These are phyloP conservation scores for Holcopasites calliopsidis DNA, from an alignment of 1,140 invertebrate genomes.

Conservation along the genomic window DNA sequence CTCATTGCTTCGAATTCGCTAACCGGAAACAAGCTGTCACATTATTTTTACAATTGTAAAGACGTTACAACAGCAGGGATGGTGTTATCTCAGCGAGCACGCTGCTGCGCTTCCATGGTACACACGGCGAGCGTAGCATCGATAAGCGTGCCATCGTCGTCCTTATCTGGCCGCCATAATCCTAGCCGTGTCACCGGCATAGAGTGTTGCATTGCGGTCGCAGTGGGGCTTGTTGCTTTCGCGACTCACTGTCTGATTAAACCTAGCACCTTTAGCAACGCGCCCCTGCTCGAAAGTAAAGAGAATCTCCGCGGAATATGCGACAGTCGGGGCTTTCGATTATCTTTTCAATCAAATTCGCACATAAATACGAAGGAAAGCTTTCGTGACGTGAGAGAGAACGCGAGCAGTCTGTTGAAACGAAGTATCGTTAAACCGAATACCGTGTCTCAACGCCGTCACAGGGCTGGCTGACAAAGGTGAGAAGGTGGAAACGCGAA, in stretches of 20 bases:
- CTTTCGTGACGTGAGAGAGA: no score
- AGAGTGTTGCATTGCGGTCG: constrained; percentile 27
- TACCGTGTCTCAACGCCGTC: neutral
- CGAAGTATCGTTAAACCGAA: constrained; percentile 37
- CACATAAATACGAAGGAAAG: no score
- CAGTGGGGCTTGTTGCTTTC: constrained; percentile 34
- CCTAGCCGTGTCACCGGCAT: constrained; percentile 29
- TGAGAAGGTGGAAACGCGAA: neutral
- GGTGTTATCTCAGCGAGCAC: constrained; percentile 22
- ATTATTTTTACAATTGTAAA: constrained; percentile 19
- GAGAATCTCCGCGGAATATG: neutral
- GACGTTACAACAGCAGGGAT: neutral
- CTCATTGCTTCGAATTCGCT: no score
- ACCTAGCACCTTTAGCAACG: constrained; percentile 17
- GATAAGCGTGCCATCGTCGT: constrained; percentile 34
- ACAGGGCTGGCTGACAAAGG: neutral
- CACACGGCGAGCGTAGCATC: neutral
- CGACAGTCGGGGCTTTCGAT: no score
- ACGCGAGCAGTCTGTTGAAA: no score
- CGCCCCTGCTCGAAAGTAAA: constrained; percentile 11
- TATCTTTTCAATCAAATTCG: no score
- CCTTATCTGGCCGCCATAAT: constrained; percentile 44
- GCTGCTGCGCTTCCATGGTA: neutral
- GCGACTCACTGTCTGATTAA: constrained; percentile 48
- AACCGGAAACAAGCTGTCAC: neutral